phyloP scores from a whole-genome alignment of 2,113 vertebrate species.

The Crotophaga sulcirostris region DNA sequence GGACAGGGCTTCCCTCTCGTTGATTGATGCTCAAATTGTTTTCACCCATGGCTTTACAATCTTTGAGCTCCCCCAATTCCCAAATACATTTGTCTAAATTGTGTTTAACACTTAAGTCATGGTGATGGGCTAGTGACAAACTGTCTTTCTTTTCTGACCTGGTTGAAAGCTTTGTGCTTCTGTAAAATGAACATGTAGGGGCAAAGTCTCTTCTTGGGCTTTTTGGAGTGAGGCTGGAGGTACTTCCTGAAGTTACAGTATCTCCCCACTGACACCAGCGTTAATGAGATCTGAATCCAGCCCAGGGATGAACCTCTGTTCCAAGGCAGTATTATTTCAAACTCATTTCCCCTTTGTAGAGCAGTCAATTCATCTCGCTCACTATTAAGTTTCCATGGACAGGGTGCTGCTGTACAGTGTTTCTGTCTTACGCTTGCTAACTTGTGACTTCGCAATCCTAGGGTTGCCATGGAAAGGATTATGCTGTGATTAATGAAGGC shows the following conservation, averaged over 20 bases:
- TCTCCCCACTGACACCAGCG: neutral
- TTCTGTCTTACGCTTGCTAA: constrained; percentile 51
- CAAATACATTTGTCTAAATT: neutral
- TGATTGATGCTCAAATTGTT: neutral
- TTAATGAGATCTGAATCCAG: neutral
- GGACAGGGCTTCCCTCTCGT: neutral
- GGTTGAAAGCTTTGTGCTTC: neutral
- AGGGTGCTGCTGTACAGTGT: neutral
- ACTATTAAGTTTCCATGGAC: neutral
- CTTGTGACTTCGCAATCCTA: constrained; percentile 71
- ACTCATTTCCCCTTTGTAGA: neutral
- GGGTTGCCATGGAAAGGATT: constrained; percentile 74
- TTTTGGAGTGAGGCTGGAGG: neutral
- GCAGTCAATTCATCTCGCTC: accelerated
- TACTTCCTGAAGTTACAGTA: neutral
- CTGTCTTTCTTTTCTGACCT: neutral
- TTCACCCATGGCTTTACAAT: neutral
- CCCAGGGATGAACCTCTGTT: neutral
- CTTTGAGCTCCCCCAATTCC: neutral
- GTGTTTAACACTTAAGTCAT: neutral
- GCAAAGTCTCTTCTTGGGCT: neutral
- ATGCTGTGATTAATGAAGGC: constrained; percentile 67
- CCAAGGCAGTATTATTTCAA: neutral
- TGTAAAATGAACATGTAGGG: neutral
- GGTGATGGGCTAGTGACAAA: neutral